Evolutionary conservation across 2,113 vertebrate species (phyloP).

Genomic region (Eidolon helvum): DNA sequence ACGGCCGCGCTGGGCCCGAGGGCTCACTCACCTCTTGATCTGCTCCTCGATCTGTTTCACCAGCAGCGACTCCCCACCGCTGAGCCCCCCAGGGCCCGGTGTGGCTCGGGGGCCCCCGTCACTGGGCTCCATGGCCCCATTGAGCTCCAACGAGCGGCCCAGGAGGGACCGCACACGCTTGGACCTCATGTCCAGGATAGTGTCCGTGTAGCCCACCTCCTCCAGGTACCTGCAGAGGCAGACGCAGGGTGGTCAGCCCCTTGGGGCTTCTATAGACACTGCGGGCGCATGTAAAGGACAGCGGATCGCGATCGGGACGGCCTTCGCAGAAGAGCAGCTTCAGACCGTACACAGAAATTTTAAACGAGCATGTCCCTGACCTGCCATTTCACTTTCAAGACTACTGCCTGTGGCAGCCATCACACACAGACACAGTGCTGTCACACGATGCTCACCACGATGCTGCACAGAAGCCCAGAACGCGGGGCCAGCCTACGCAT

Average conservation of each 20-base stretch:
- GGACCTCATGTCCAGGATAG: slow-evolving; percentile 93
- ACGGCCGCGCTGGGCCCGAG: accelerated
- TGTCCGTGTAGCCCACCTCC: slow-evolving; percentile 95
- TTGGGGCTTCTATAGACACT: accelerated
- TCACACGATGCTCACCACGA: accelerated
- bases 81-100: slow-evolving; percentile 28
- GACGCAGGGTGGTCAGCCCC: accelerated
- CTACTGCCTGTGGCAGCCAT: background rate
- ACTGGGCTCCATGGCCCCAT: slow-evolving; percentile 82
- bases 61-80: slow-evolving; percentile 86
- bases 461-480: background rate
- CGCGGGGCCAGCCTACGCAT: background rate
- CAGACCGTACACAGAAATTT: background rate
- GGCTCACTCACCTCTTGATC: slow-evolving; percentile 90
- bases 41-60: slow-evolving; percentile 94
- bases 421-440: background rate
- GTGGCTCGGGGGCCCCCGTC: slow-evolving; percentile 66
- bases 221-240: slow-evolving; percentile 89
- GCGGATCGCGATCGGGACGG: background rate
- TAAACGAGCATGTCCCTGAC: background rate
- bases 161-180: slow-evolving; percentile 91
- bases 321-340: background rate
- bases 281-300: too few species aligned
- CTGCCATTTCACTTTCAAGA: background rate
- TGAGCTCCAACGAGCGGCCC: slow-evolving; percentile 89